Evolutionary conservation across 2,888 invertebrate genomes (phyloP).

Genomic region (Machimus rusticus): DNA sequence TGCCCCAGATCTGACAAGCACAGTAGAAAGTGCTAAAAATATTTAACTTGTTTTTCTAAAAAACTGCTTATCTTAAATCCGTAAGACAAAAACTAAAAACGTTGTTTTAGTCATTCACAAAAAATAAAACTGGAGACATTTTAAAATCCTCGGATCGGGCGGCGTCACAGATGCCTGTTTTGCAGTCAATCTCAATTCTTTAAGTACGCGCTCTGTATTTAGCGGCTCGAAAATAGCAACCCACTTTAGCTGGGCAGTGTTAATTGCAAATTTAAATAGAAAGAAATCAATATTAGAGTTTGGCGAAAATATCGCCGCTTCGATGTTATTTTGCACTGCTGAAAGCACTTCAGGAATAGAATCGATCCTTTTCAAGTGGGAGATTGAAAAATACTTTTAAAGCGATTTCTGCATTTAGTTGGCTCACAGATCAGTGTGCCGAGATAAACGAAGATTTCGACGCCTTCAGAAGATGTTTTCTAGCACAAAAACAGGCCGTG

Average conservation of each 20-base stretch:
- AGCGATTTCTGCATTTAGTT: neutral
- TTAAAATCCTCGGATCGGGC: neutral
- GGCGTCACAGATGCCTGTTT: neutral
- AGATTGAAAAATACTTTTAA: neutral
- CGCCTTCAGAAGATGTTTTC: neutral
- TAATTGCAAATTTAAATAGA: neutral
- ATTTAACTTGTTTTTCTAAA: neutral
- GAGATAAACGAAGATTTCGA: neutral
- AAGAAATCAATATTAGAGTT: neutral
- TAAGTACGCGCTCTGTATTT: neutral
- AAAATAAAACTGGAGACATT: neutral
- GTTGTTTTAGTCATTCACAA: neutral
- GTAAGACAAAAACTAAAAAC: neutral
- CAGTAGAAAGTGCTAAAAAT: neutral
- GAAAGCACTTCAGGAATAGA: neutral
- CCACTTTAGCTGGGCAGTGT: neutral
- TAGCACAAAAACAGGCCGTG: neutral
- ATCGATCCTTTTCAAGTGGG: neutral
- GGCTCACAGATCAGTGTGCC: neutral
- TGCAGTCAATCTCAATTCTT: neutral
- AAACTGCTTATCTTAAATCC: neutral
- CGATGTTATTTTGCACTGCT: neutral
- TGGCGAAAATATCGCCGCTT: neutral
- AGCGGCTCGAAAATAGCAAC: neutral
- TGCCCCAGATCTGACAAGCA: neutral